Conservation (phyloP, 2,113 vertebrate species). For the Pimephales promelas region DNA sequence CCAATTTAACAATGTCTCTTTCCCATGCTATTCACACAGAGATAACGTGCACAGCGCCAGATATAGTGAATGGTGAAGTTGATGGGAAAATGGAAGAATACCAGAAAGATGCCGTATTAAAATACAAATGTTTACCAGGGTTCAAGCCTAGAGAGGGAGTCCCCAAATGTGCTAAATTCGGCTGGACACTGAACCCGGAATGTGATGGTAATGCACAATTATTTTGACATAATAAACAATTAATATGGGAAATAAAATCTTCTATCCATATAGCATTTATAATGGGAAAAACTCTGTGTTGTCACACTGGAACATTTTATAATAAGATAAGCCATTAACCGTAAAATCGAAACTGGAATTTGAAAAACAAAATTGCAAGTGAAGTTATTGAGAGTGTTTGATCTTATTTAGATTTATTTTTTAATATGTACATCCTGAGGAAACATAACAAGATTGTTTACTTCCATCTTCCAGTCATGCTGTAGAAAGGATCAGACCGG, state of each 20-base stretch:
- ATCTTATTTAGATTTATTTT: background rate
- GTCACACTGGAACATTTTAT: background rate
- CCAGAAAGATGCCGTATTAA: constrained; percentile 27
- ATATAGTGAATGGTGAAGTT: constrained; percentile 39
- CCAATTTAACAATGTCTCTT: background rate
- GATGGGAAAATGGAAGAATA: background rate
- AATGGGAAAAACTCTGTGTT: background rate
- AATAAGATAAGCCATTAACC: background rate
- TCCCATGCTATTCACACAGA: constrained; percentile 52
- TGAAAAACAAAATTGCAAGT: background rate
- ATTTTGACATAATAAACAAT: background rate
- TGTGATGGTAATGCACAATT: constrained; percentile 63
- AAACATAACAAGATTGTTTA: background rate
- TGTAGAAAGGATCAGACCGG: background rate
- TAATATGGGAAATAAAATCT: background rate
- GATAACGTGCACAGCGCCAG: constrained; percentile 38
- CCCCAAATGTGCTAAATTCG: constrained; percentile 55
- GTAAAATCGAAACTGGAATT: background rate
- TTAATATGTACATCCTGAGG: background rate
- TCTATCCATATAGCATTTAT: background rate
- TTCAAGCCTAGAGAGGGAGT: background rate
- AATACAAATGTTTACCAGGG: background rate
- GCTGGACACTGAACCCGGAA: constrained; percentile 64
- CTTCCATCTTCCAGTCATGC: background rate
- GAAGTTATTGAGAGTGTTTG: background rate